Evolutionary conservation across 2,797 vertebrate genomes (phyloP), one percentile per base, ranked within the genome.

Genomic region (Borostomias antarcticus): DNA sequence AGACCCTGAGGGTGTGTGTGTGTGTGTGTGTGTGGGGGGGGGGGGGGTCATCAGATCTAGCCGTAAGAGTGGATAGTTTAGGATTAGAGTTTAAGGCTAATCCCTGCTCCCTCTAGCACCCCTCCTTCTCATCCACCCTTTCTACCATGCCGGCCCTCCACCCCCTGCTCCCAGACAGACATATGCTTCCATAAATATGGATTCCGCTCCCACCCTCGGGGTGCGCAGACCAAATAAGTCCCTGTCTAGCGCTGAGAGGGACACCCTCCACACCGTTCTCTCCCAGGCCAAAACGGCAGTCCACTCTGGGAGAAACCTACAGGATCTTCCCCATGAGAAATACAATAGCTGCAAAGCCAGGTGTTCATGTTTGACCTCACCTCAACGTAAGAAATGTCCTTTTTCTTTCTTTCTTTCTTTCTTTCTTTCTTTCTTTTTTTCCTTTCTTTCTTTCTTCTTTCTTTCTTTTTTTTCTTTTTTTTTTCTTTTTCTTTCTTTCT

Each of bases 41-140:
- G n/a, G 76, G 81, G 78, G 75, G 86, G 84, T 85, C 80, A 85
- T 82, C 67, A 83, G 77, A 82, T 82, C 82, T 8, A 11, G 33
- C 33, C 7, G 6, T 86, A 86, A 87, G 84, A 84, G 76, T 77
- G 76, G 77, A 74, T 74, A 75, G 85, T 73, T 54, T 45, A 66
- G 86, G 86, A 89, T 91, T 88, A 89, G 51, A 77, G 81, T 68
- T 73, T 70, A 89, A 73, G 79, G 77, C 71, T 82, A 58, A 66
- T 73, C 72, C 35, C 79, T 68, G 71, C 64, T 69, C 68, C 75
- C 82, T 66, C 58, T 72, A 40, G 62, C 29, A 25, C 40, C 57
- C 35, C 66, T 37, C 48, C 9, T 52, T 26, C 45, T 23, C 74
- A 64, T 77, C 69, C 69, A 69, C 69, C 66, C 58, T 62, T 45